Base-by-base conservation (phyloP, 2,797 vertebrate genomes). In the Halcyon badia region DNA sequence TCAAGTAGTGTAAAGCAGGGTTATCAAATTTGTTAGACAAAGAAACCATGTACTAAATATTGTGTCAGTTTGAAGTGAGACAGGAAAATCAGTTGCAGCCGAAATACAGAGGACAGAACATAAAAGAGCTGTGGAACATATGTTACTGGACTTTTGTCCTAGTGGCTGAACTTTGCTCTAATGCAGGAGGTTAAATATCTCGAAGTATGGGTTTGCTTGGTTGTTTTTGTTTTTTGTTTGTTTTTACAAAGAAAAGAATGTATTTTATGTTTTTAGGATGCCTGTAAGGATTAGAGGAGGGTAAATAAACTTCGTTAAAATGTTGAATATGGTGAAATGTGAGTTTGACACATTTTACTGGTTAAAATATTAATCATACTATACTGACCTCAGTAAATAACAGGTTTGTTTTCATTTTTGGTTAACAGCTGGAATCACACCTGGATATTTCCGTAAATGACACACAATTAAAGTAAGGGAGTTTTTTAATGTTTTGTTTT, bases 391-490 rank as follows among this genome's bases (percentile, higher is more conserved):
- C 58, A 52, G 11, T 86, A 56, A 91, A 68, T 57, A 83, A 37
- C n/a, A 81, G 3, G 2, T 73, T 69, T 57, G 3, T 26, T 81
- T 75, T 92, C 6, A 11, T 46, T 96, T 89, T 85, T 62, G 25
- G 3, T 89, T 93, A 86, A 97, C 97, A 99, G 99, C 97, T 99
- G 98, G 99, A 99, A 97, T 98, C 99, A 35, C 95, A 98, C 42
- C 94, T 98, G 97, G 98, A 98, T 83, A 97, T 98, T 91, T 83
- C 96, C 64, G 66, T 98, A 95, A 96, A 57, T 95, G 91, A 96
- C 66, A 94, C 94, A 72, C 93, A 70, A 76, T 94, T 98, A 76
- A 97, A 96, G 98, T 98, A 98, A 98, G 98, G 89, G 7, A 0
- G 1, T 42, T 76, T 22, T 37, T 57, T n/a, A 17, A 30, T 81